Evolutionary conservation across 1,140 invertebrate genomes (phyloP), one percentile per base, ranked within the genome.

Genomic region (Eumeta japonica): DNA sequence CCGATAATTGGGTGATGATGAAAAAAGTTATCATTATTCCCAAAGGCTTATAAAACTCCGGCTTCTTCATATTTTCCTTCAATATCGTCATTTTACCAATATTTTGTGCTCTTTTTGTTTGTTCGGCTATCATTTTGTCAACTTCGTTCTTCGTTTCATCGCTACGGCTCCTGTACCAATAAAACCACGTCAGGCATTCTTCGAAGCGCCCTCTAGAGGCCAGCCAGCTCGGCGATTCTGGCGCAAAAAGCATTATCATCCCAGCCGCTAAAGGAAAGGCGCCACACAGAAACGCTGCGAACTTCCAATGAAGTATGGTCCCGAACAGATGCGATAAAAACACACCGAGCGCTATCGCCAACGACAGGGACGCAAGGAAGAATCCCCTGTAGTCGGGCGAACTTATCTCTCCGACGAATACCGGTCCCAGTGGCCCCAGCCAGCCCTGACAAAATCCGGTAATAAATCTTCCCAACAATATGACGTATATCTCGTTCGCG

Each of bases 211-310:
- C 78, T 39, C 78, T 77, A 10, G 78, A 75, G 0, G 80, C 73
- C 19, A 86, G 57, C 84, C 85, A 90, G 1, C 80, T 71, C 1
- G 88, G 87, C 24, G 85, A 86, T 66, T 90, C 88, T 0, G 85
- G 85, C 9, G 82, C 73, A 28, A 79, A 80, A 16, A 67, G 63
- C 28, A 80, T 45, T 7, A 79, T 52, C 1, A 78, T 38, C 30
- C 75, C 75, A 39, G 71, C 71, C 9, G 77, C 28, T 10, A 81
- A 45, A 2, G 80, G 79, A n/a, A 82, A 62, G 3, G 67, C 33
- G 3, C 70, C 73, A 46, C 76, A 79, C 0, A 84, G 52, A 2
- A 78, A 52, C 0, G 81, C 78, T 5, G 80, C 76, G 12, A 66
- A 55, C 44, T 75, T 72, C 82, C 82, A 85, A 28, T 76, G 58